These are phyloP conservation scores for Tenthredo distinguenda DNA, from an alignment of 2,888 invertebrate species.

Conservation along the genomic window DNA sequence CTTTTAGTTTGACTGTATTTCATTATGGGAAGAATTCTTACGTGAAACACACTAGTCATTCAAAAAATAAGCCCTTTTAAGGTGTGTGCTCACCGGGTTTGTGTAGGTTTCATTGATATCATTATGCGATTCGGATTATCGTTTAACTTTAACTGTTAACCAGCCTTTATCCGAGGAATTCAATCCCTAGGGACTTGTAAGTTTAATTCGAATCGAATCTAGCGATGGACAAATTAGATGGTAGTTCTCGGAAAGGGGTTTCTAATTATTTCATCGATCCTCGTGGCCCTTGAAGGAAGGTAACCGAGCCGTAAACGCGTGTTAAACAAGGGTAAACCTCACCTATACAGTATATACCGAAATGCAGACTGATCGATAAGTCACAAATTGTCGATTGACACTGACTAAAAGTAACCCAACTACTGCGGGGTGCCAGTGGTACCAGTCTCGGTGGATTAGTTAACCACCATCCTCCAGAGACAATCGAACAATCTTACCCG, in stretches of 20 bases:
- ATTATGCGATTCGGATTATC: not conserved
- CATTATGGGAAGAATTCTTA: not conserved
- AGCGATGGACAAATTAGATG: conserved; percentile 13
- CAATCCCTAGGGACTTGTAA: conserved; percentile 5
- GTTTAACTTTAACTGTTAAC: conserved; percentile 5
- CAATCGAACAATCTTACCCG: not conserved
- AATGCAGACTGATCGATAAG: conserved; percentile 26
- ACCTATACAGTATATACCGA: not conserved
- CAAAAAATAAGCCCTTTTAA: conserved; percentile 1
- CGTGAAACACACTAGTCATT: not conserved
- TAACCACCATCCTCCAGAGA: not conserved
- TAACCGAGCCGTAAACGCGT: not conserved
- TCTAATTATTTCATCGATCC: conserved; percentile 33
- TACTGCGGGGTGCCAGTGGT: conserved; percentile 12
- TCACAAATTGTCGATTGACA: conserved; percentile 34
- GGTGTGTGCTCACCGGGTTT: not conserved
- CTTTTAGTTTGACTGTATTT: not conserved
- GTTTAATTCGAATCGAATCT: not conserved
- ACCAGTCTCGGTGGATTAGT: conserved; percentile 33
- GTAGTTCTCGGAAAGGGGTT: conserved; percentile 1
- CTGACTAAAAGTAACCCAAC: conserved; percentile 17
- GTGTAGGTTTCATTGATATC: not conserved
- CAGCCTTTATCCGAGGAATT: conserved; percentile 53
- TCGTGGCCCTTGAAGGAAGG: not conserved
- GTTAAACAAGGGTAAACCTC: conserved; percentile 5